A percentile compares a stretch with the other conserved stretches of the same genome.
Evolutionary conservation across 1,140 invertebrate species (phyloP).

Genomic region (Listronotus oregonensis): DNA sequence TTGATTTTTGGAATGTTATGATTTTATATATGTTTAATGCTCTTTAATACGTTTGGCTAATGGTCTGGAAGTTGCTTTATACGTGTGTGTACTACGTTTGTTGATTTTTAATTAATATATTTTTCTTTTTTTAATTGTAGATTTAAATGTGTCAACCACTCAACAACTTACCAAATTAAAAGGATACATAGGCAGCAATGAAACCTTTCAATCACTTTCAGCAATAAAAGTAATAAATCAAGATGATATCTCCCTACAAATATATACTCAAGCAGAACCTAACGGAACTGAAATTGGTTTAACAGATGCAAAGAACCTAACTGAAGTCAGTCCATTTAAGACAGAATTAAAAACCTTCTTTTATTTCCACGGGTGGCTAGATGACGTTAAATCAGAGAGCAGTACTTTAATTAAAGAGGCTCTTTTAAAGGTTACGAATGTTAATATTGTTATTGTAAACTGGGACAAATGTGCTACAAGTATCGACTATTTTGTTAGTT

Average conservation of each 20-base stretch:
- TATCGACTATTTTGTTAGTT: neutral
- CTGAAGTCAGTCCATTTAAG: neutral
- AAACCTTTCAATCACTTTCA: no score
- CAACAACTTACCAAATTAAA: no score
- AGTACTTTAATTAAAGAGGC: neutral
- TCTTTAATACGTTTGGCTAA: no score
- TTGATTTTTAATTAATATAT: no score
- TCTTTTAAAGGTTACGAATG: neutral
- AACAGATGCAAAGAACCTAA: neutral
- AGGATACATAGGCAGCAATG: no score
- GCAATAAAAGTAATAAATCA: no score
- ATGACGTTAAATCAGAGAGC: neutral
- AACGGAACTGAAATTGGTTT: neutral
- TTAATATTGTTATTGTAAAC: neutral
- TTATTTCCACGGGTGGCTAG: neutral
- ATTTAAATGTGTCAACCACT: no score
- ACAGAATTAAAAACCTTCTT: neutral
- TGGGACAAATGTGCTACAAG: constrained; percentile 1
- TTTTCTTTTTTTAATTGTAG: no score
- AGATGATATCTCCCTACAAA: neutral
- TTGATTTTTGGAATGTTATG: no score
- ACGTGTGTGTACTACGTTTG: no score
- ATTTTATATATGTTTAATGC: no score
- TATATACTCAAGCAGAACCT: neutral
- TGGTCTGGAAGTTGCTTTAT: no score